A percentile compares a stretch with the other conserved stretches of the same genome.
Evolutionary conservation across 2,797 vertebrate genomes (phyloP).

Genomic region (Sebastes goodei): DNA sequence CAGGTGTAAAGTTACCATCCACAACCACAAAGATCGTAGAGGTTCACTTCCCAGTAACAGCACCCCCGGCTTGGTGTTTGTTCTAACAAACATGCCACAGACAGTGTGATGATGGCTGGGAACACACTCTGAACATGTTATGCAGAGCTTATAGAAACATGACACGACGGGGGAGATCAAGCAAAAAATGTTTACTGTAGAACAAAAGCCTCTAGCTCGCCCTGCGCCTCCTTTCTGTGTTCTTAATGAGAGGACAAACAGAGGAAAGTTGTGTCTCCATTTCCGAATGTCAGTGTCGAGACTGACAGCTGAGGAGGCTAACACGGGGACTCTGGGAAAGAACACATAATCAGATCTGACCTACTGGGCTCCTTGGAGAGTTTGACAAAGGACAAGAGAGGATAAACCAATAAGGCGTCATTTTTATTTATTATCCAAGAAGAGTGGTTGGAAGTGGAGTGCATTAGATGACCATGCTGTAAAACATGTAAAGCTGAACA

Average conservation of each 20-base stretch:
- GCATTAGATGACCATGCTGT: background rate
- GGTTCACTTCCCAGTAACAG: background rate
- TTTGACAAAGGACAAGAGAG: background rate
- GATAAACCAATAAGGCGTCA: background rate
- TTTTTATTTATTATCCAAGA: background rate
- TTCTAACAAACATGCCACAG: background rate
- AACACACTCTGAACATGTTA: constrained; percentile 15
- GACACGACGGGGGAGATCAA: constrained; percentile 8
- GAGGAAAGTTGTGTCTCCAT: constrained; percentile 20
- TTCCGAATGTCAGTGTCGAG: constrained; percentile 15
- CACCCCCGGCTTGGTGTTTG: background rate
- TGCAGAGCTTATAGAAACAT: constrained; percentile 2
- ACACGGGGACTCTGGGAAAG: background rate
- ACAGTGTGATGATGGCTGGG: background rate
- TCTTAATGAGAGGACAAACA: constrained; percentile 26
- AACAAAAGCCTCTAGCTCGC: constrained; percentile 5
- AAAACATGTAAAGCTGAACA: background rate
- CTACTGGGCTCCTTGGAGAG: background rate
- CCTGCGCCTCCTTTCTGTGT: background rate
- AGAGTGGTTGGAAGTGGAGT: background rate
- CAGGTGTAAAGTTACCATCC: background rate
- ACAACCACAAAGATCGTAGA: background rate
- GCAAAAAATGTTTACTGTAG: background rate
- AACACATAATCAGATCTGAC: constrained; percentile 20
- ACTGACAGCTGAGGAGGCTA: constrained; percentile 12